These are phyloP conservation scores for Sabellastarte sp. DNA, from an alignment of 2,888 invertebrate genomes.

Conservation along the genomic window DNA sequence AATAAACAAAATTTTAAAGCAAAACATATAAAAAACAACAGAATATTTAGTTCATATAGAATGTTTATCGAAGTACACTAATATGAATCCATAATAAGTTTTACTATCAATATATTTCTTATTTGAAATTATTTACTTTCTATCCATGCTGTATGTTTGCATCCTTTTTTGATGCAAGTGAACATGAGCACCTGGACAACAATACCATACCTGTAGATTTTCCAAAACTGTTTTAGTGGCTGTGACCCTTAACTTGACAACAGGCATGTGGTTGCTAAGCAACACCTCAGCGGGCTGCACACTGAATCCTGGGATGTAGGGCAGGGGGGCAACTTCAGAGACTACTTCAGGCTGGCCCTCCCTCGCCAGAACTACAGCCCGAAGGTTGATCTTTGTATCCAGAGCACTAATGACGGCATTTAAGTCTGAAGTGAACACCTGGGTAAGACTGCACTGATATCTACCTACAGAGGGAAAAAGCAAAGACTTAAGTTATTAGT, in stretches of 20 bases:
- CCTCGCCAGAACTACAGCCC: conserved; percentile 31
- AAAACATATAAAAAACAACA: no score
- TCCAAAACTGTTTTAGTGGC: conserved; percentile 32
- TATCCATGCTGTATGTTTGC: no score
- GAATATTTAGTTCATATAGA: no score
- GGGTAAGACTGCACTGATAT: conserved; percentile 40
- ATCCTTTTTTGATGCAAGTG: no score
- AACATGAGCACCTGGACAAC: no score
- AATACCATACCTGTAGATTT: conserved; percentile 44
- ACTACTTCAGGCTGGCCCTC: conserved; percentile 41
- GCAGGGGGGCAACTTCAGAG: conserved; percentile 33
- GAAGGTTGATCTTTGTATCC: conserved; percentile 34
- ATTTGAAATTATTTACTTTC: no score
- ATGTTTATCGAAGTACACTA: no score
- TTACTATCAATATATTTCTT: no score
- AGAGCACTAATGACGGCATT: conserved; percentile 37
- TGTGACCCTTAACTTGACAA: conserved; percentile 38
- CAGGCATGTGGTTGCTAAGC: conserved; percentile 41
- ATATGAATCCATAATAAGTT: no score
- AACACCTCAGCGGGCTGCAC: conserved; percentile 45
- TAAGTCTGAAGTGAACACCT: conserved; percentile 11
- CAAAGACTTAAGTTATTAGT: background rate
- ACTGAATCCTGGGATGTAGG: conserved; percentile 49
- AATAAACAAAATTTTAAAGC: no score
- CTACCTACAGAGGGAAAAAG: conserved; percentile 33